A percentile compares a stretch with the other conserved stretches of the same genome.
Evolutionary conservation across 37 sponge, comb jelly and placozoan genomes (phyloP).

Genomic region (Tethya wilhelma): DNA sequence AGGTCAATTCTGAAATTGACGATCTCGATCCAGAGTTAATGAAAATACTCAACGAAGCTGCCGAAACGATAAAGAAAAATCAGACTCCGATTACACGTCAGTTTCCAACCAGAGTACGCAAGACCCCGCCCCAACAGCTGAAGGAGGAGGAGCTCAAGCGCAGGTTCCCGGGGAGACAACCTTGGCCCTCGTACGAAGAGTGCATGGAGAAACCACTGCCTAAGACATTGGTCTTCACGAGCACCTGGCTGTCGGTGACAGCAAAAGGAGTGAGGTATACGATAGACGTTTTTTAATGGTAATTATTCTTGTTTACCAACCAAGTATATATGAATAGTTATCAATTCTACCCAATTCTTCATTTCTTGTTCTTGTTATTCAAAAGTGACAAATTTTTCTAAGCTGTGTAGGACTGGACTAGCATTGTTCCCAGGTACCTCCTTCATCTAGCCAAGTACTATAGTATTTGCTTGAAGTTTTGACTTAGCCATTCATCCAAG

Average conservation of each 20-base stretch:
- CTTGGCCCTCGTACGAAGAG: slow-evolving; percentile 69
- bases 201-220: slow-evolving; percentile 47
- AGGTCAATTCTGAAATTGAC: background rate
- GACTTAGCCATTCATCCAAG: no score
- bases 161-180: slow-evolving; percentile 23
- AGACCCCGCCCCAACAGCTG: background rate
- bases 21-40: slow-evolving; percentile 8
- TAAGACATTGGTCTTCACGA: slow-evolving; percentile 55
- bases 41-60: slow-evolving; percentile 6
- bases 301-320: background rate
- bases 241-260: slow-evolving; percentile 79
- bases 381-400: no score
- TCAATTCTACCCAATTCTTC: background rate
- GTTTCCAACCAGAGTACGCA: slow-evolving; percentile 14
- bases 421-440: no score
- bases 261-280: slow-evolving; percentile 80
- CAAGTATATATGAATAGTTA: background rate
- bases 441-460: no score
- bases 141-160: slow-evolving; percentile 29
- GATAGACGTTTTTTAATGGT: background rate
- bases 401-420: no score
- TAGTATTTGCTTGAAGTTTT: no score
- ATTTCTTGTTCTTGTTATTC: no score
- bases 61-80: slow-evolving; percentile 13
- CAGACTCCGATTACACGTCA: slow-evolving; percentile 15